These are phyloP conservation scores for Dendrolimus punctatus DNA, from an alignment of 1,140 invertebrate genomes.

Conservation along the genomic window DNA sequence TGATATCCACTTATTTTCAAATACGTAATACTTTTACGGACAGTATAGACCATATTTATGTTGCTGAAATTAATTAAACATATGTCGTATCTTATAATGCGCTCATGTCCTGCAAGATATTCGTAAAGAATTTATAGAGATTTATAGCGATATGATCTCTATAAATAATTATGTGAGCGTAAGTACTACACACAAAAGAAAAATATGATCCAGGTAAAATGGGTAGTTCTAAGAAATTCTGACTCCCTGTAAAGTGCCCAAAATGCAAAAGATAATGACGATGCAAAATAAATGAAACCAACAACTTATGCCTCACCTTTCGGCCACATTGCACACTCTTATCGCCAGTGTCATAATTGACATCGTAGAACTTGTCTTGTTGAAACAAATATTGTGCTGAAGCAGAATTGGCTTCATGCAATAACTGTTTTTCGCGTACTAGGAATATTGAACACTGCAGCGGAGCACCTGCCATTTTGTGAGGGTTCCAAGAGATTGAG, in stretches of 20 bases:
- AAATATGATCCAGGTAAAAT: too few relatives aligned
- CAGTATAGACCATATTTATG: too few relatives aligned
- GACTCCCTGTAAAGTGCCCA: too few relatives aligned
- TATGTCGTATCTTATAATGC: too few relatives aligned
- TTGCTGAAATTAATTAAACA: too few relatives aligned
- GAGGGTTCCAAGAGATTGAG: conserved; percentile 94
- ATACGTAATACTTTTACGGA: too few relatives aligned
- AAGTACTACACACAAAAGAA: too few relatives aligned
- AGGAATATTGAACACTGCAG: conserved; percentile 91
- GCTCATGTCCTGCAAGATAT: too few relatives aligned
- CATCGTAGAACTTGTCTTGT: conserved; percentile 94
- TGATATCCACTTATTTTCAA: too few relatives aligned
- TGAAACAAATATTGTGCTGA: conserved; percentile 92
- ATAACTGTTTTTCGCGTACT: conserved; percentile 73
- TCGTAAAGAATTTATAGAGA: neutral
- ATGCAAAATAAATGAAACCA: too few relatives aligned
- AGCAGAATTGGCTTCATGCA: conserved; percentile 84
- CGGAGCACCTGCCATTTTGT: conserved; percentile 92
- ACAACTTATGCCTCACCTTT: conserved; percentile 70
- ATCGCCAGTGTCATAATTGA: conserved; percentile 91
- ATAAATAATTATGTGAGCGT: neutral
- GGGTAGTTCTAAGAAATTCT: too few relatives aligned
- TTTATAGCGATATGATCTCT: neutral
- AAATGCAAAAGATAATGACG: too few relatives aligned
- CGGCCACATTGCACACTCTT: conserved; percentile 95